phyloP scores from a whole-genome alignment of 2,113 vertebrate species.

The Anhinga anhinga region DNA sequence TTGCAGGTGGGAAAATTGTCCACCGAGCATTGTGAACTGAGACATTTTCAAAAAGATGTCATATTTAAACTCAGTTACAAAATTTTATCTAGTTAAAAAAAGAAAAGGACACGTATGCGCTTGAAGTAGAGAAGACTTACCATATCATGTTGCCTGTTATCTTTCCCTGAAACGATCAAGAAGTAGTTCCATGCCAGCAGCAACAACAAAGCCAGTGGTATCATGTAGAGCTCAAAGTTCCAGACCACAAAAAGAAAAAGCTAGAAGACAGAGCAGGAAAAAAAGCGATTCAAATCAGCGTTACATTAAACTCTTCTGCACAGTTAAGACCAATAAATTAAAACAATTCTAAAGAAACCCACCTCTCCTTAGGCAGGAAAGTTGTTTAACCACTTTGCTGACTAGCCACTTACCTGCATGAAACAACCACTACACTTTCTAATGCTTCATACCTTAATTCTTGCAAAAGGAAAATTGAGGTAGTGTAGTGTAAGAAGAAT shows the following conservation, averaged over 20 bases:
- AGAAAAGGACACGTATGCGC: background rate
- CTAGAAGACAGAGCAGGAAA: slow-evolving; percentile 68
- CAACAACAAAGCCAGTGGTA: slow-evolving; percentile 88
- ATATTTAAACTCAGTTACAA: slow-evolving; percentile 14
- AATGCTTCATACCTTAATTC: background rate
- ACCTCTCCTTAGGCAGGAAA: background rate
- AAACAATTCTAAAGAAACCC: background rate
- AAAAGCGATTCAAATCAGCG: background rate
- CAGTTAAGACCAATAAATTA: background rate
- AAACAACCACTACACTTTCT: background rate
- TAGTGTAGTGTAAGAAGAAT: background rate
- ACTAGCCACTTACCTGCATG: background rate
- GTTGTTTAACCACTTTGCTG: background rate
- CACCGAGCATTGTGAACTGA: background rate
- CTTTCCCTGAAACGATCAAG: slow-evolving; percentile 91
- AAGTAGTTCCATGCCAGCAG: slow-evolving; percentile 94
- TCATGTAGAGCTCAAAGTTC: slow-evolving; percentile 99
- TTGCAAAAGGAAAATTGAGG: background rate
- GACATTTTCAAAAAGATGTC: background rate
- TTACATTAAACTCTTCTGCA: slow-evolving; percentile 15
- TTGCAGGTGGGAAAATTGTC: slow-evolving; percentile 9
- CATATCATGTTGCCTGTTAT: slow-evolving; percentile 87
- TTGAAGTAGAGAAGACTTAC: slow-evolving; percentile 80
- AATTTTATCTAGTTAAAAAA: background rate
- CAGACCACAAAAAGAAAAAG: slow-evolving; percentile 93